Conservation (phyloP, 35 echinoderm and acorn worm genomes). For the Apostichopus japonicus region DNA sequence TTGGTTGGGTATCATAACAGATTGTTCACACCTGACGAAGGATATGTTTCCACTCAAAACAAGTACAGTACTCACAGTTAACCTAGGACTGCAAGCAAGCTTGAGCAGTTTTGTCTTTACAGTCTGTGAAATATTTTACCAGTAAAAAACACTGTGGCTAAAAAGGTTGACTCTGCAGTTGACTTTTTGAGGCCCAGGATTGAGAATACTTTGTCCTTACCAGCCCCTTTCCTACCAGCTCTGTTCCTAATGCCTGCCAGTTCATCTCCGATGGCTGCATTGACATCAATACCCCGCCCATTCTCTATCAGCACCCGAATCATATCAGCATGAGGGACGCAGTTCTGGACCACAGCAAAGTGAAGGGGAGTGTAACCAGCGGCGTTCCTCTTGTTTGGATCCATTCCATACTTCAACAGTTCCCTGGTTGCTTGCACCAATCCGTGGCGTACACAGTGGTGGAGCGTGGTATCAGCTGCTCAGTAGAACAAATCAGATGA, state of each 20-base stretch:
- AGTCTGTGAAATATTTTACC: no score
- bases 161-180: no score
- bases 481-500: no score
- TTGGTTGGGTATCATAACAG: no score
- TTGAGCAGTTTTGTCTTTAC: no score
- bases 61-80: no score
- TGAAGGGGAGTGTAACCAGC: conserved; percentile 64
- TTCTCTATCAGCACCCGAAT: conserved; percentile 55
- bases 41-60: no score
- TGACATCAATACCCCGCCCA: conserved; percentile 66
- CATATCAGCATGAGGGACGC: conserved; percentile 50
- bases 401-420: conserved; percentile 58
- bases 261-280: conserved; percentile 58
- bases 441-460: conserved; percentile 75
- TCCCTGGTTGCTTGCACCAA: conserved; percentile 63
- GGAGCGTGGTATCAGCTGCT: conserved; percentile 73
- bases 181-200: background rate
- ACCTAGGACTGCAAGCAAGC: no score
- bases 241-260: conserved; percentile 25
- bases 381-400: conserved; percentile 62
- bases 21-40: no score
- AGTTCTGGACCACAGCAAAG: conserved; percentile 69
- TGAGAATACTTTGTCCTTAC: background rate
- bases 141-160: no score
- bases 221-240: conserved; percentile 30